These are phyloP conservation scores for Andrena fulva DNA, from an alignment of 2,888 invertebrate species.

Conservation along the genomic window DNA sequence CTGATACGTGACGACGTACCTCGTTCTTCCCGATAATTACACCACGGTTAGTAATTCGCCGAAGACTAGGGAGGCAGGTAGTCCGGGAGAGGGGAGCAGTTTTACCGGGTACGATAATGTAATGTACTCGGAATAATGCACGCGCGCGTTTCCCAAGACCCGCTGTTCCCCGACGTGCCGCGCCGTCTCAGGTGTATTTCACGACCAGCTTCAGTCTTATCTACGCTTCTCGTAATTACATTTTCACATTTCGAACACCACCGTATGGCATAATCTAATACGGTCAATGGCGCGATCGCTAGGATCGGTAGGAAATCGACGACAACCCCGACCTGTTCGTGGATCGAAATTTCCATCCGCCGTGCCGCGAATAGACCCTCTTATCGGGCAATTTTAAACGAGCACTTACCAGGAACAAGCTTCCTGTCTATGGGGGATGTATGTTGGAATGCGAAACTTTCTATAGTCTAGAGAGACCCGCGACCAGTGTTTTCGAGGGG, in stretches of 20 bases:
- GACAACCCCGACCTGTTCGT: slow-evolving; percentile 11
- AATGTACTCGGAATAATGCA: slow-evolving; percentile 58
- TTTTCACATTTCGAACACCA: slow-evolving; percentile 56
- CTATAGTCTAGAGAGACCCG: neutral
- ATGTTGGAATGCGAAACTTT: neutral
- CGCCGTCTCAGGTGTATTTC: slow-evolving; percentile 44
- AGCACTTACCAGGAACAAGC: neutral
- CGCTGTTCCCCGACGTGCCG: neutral
- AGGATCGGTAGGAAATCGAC: slow-evolving; percentile 31
- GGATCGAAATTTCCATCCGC: slow-evolving; percentile 30
- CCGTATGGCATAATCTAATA: slow-evolving; percentile 53
- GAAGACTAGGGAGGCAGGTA: slow-evolving; percentile 1
- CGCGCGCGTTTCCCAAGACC: slow-evolving; percentile 24
- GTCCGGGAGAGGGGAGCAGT: slow-evolving; percentile 7
- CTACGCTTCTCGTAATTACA: slow-evolving; percentile 56
- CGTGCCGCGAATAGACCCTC: neutral
- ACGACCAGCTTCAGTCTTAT: slow-evolving; percentile 43
- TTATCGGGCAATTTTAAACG: slow-evolving; percentile 25
- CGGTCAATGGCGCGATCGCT: slow-evolving; percentile 45
- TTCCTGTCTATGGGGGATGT: neutral
- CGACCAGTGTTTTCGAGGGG: neutral
- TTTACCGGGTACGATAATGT: slow-evolving; percentile 22
- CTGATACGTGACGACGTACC: slow-evolving; percentile 64
- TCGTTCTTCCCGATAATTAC: slow-evolving; percentile 75
- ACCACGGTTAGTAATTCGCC: slow-evolving; percentile 64